Percentiles rank a stretch among this genome's conserved stretches.
phyloP scores from a whole-genome alignment of 1,140 invertebrate species.

The Acyrthosiphon pisum region DNA sequence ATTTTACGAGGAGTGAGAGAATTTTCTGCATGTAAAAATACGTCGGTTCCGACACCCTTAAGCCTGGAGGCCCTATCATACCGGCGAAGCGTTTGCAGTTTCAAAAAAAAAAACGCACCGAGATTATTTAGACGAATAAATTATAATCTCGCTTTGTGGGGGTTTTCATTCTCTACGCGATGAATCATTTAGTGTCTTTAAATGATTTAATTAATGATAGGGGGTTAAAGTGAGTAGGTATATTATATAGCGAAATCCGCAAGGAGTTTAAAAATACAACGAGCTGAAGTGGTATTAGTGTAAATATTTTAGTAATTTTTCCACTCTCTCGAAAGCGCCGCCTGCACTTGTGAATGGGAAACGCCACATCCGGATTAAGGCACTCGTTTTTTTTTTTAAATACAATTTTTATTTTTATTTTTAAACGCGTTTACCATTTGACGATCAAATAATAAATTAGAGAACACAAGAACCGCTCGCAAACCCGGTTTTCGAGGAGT shows the following conservation, averaged over 20 bases:
- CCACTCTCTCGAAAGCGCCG: background rate
- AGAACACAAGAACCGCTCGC: background rate
- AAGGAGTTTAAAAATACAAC: background rate
- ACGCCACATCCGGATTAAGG: background rate
- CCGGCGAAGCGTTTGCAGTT: background rate
- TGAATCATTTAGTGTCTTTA: background rate
- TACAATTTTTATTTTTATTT: background rate
- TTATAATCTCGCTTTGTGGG: background rate
- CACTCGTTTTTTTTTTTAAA: background rate
- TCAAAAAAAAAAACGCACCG: background rate
- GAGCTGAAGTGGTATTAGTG: background rate
- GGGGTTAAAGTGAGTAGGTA: background rate
- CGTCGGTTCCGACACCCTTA: background rate
- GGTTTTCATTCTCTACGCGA: background rate
- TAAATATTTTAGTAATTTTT: background rate
- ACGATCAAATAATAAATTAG: background rate
- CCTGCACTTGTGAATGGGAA: background rate
- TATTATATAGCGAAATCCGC: background rate
- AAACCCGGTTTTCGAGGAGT: background rate
- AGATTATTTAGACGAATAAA: background rate
- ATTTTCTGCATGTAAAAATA: background rate
- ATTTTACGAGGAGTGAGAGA: background rate
- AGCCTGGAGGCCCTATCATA: background rate
- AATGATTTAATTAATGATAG: background rate
- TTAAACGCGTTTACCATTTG: background rate